phyloP scores from a whole-genome alignment of 2,113 vertebrate genomes.

The Micromys minutus region DNA sequence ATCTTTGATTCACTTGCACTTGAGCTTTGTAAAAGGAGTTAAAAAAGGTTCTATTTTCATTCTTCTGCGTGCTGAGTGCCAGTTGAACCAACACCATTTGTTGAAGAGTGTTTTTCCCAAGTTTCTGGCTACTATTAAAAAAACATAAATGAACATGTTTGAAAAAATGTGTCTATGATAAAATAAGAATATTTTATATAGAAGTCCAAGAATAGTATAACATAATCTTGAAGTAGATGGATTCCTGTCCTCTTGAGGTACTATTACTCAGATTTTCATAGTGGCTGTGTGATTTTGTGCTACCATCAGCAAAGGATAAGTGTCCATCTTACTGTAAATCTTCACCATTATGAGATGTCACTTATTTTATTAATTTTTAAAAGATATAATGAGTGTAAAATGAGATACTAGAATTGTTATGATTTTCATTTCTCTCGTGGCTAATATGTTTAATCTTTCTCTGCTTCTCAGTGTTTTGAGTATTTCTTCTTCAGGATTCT shows the following conservation, averaged over 20 bases:
- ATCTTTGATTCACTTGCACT: too few species aligned
- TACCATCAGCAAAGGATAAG: background rate
- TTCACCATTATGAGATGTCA: background rate
- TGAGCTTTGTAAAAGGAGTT: too few species aligned
- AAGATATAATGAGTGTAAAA: background rate
- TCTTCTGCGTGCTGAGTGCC: too few species aligned
- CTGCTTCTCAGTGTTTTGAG: background rate
- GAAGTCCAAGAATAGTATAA: too few species aligned
- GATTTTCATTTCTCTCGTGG: too few species aligned
- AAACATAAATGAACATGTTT: background rate
- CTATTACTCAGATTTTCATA: background rate
- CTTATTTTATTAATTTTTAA: background rate
- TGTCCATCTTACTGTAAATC: background rate
- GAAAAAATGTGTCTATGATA: background rate
- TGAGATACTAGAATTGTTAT: background rate
- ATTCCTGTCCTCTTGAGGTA: background rate
- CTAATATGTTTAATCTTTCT: background rate
- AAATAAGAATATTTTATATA: background rate
- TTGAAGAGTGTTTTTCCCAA: rapidly evolving
- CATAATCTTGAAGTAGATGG: background rate
- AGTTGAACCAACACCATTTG: too few species aligned
- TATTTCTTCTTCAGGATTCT: background rate
- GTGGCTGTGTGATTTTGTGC: background rate
- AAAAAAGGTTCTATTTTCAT: too few species aligned
- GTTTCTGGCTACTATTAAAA: background rate